Percentiles rank a stretch among this genome's conserved stretches.
phyloP scores from a whole-genome alignment of 2,888 invertebrate genomes.

The Euphydryas editha region DNA sequence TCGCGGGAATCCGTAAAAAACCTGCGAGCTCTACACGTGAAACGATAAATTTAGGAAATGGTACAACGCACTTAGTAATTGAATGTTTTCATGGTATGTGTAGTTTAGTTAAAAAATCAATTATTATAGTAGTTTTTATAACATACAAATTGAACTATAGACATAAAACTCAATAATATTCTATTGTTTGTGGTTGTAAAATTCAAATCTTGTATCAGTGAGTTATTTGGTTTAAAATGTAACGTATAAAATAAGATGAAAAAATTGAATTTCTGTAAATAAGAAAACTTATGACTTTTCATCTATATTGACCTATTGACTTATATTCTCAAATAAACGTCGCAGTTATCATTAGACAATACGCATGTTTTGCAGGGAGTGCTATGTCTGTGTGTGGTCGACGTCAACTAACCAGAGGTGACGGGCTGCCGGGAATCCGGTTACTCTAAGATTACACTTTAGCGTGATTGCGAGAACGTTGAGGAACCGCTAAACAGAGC shows the following conservation, averaged over 20 bases:
- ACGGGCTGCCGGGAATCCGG: constrained; percentile 52
- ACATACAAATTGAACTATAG: too few relatives aligned
- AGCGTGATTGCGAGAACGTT: constrained; percentile 66
- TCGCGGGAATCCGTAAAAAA: constrained; percentile 76
- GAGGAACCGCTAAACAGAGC: constrained; percentile 79
- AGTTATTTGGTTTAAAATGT: too few relatives aligned
- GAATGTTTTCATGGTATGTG: constrained; percentile 41
- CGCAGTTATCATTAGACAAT: constrained; percentile 48
- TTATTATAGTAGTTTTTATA: too few relatives aligned
- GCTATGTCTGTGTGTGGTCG: constrained; percentile 63
- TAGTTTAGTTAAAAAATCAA: not conserved
- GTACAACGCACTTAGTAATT: constrained; percentile 77
- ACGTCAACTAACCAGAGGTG: constrained; percentile 61
- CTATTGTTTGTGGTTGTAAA: too few relatives aligned
- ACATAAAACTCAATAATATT: too few relatives aligned
- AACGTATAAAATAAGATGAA: too few relatives aligned
- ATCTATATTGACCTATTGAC: not conserved
- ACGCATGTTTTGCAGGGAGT: constrained; percentile 55
- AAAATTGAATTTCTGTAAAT: too few relatives aligned
- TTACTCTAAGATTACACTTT: constrained; percentile 55
- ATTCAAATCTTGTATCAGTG: too few relatives aligned
- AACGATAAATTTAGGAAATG: constrained; percentile 77
- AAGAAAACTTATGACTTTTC: too few relatives aligned
- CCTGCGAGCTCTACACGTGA: constrained; percentile 58
- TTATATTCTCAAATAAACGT: constrained; percentile 47